phyloP scores from a whole-genome alignment of 2,888 invertebrate species.

The Acronicta aceris region DNA sequence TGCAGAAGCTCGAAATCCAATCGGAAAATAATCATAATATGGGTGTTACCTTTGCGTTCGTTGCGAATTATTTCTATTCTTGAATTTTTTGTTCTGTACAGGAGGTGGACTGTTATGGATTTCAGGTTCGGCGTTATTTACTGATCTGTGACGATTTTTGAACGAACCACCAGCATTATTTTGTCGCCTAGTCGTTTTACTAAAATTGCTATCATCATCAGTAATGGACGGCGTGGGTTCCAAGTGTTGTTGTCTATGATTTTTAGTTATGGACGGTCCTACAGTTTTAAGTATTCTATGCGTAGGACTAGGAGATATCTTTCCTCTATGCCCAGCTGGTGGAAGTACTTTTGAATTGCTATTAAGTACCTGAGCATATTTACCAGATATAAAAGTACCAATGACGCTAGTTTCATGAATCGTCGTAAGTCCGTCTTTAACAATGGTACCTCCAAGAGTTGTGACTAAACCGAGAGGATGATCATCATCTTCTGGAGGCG shows the following conservation, averaged over 20 bases:
- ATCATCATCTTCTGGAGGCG: constrained; percentile 88
- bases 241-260: constrained; percentile 89
- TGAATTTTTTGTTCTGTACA: constrained; percentile 81
- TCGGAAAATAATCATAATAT: neutral
- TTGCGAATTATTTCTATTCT: constrained; percentile 81
- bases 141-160: constrained; percentile 88
- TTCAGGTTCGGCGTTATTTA: constrained; percentile 77
- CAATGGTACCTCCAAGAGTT: constrained; percentile 94
- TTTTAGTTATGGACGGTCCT: constrained; percentile 90
- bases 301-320: constrained; percentile 91
- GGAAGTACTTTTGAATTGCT: constrained; percentile 92
- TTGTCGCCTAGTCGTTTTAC: constrained; percentile 88
- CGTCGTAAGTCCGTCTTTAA: constrained; percentile 95
- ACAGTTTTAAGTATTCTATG: constrained; percentile 93
- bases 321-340: constrained; percentile 86
- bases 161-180: constrained; percentile 83
- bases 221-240: constrained; percentile 91
- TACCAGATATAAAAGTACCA: constrained; percentile 95
- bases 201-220: constrained; percentile 90
- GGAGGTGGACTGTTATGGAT: constrained; percentile 74
- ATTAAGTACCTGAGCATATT: constrained; percentile 96
- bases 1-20: neutral
- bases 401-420: constrained; percentile 97
- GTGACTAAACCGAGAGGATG: constrained; percentile 95
- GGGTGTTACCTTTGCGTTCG: constrained; percentile 79